These are phyloP conservation scores for Megaceryle maxima DNA, from an alignment of 2,113 vertebrate genomes.

Conservation along the genomic window DNA sequence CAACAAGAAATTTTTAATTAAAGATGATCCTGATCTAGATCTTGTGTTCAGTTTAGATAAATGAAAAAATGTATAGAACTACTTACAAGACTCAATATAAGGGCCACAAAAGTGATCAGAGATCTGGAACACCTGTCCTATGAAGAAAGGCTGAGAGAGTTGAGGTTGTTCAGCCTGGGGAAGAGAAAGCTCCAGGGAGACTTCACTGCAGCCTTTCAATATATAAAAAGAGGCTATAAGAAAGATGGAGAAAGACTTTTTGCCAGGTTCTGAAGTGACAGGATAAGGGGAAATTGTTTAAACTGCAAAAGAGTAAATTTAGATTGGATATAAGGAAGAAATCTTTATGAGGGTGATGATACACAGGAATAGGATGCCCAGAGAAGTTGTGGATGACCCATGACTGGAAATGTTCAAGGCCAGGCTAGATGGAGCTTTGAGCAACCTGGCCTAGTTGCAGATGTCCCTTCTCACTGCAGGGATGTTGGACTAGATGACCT, in stretches of 20 bases:
- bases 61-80: background rate
- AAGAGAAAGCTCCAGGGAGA: rapidly evolving
- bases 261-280: background rate
- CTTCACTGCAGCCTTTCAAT: background rate
- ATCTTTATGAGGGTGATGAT: background rate
- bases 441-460: background rate
- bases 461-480: rapidly evolving
- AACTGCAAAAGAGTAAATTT: background rate
- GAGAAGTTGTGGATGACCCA: background rate
- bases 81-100: background rate
- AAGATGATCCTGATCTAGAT: background rate
- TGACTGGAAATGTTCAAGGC: background rate
- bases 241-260: background rate
- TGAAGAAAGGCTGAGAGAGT: background rate
- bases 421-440: background rate
- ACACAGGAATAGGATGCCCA: background rate
- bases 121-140: background rate
- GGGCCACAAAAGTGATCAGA: rapidly evolving
- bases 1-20: background rate
- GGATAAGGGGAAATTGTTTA: background rate
- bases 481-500: background rate
- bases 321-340: background rate
- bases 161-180: background rate
- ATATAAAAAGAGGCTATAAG: background rate
- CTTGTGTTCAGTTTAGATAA: background rate